Base-by-base conservation (phyloP, 2,113 vertebrate genomes). In the Engystomops pustulosus region DNA sequence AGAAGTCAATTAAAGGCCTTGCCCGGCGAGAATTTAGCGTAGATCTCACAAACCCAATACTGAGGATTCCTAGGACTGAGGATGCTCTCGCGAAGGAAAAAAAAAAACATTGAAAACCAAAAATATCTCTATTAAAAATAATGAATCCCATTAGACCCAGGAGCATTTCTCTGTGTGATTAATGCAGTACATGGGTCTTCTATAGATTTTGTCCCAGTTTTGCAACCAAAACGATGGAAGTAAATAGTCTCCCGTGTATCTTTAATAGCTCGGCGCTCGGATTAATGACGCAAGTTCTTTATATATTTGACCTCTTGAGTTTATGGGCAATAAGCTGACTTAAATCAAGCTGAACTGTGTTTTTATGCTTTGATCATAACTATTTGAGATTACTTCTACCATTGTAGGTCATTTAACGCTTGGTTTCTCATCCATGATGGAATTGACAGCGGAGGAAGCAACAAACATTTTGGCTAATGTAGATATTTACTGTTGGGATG, bases 311-410 rank as follows among this genome's bases (percentile, higher is more conserved):
- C 55, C 77, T 79, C 77, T 79, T 6, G 11, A 45, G 58, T 44
- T 79, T 79, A 79, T 79, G 55, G 38, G 34, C 55, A 62, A 27
- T 79, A 60, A 45, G 77, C 77, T 30, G 55, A 25, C 58, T 44
- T 79, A 79, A 79, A 79, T 79, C 77, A 65, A 20, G 77, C 23
- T 65, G 77, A 65, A 65, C 55, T 32, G 62, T 34, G 62, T 67
- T 79, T 79, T 79, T 45, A 62, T 79, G 76, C 76, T 79, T 79
- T 79, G 76, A 36, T 79, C 55, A 79, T 79, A 79, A 65, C 77
- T 44, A 44, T 62, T 32, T 32, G 53, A 45, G 32, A 62, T 65
- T 27, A 79, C 55, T 60, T 44, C 55, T 79, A 79, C 10, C 53
- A 45, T 62, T 45, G 55, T 41, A 65, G 25, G 36, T 79, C 23